Evolutionary conservation across 2,113 vertebrate genomes (phyloP), one percentile per base, ranked within the genome.

Genomic region (Ovis canadensis): DNA sequence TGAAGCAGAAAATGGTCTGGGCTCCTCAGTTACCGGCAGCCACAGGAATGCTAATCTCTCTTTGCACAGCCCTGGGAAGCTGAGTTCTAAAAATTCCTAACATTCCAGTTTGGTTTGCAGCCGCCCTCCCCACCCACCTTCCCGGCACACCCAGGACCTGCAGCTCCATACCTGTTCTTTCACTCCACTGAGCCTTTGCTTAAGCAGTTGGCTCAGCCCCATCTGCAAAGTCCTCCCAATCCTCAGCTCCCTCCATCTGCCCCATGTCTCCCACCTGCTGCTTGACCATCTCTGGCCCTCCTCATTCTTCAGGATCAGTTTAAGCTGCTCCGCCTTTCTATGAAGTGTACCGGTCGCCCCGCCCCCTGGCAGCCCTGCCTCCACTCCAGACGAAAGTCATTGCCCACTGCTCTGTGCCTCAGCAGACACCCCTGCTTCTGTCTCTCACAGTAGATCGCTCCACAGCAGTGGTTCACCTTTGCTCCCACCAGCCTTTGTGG

Each of bases 21-120:
- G 33, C 33, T 54, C n/a, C 67, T 80, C 33, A 29, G 82, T 88
- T 64, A 48, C 77, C 23, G 29, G 45, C 74, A 96, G 67, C 86
- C 92, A n/a, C 86, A 88, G 64, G 94, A 93, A 96, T 90, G 96
- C 84, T 96, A 67, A 90, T 95, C 88, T 87, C 57, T 91, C 57
- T 89, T 60, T 27, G n/a, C 36, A 45, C 78, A 90, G 74, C 78
- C 74, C 48, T 81, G 29, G 25, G 36, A 93, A 64, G 29, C 71
- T 62, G 50, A 84, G 15, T 81, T 36, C 91, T 97, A 81, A 84
- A 81, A 84, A 50, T 98, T 97, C 97, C 83, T 43, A 36, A 57
- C 78, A 71, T 96, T 91, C 94, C 27, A 1, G 23, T 86, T 64
- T 55, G 36, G 36, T 89, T 60, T 83, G 74, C 48, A 86, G 4